Conservation (phyloP, 2,113 vertebrate genomes). For the Rattus rattus region DNA sequence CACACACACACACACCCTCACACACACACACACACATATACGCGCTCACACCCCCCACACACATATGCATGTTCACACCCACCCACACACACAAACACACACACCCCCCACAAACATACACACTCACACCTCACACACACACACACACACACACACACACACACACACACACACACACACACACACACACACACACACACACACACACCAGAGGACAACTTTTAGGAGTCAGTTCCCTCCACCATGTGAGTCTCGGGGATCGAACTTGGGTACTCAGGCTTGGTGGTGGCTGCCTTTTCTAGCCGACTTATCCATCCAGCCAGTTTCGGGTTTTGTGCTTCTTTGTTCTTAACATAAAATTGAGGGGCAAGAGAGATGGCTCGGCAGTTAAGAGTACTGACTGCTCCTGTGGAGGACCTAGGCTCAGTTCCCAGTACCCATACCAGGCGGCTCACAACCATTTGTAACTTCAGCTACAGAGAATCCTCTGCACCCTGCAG, state of each 20-base stretch:
- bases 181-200: too few relatives aligned
- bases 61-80: too few relatives aligned
- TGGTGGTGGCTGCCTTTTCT: too few relatives aligned
- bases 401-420: neutral
- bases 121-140: too few relatives aligned
- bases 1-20: too few relatives aligned
- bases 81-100: too few relatives aligned
- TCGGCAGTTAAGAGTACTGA: neutral
- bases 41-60: too few relatives aligned
- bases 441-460: neutral
- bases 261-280: neutral
- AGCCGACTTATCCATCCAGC: neutral
- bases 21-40: rapidly evolving
- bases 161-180: too few relatives aligned
- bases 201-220: neutral
- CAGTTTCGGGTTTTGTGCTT: neutral
- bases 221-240: neutral
- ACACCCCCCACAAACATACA: too few relatives aligned
- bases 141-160: too few relatives aligned
- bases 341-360: neutral
- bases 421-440: neutral
- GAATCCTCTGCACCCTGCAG: neutral
- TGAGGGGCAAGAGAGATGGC: neutral
- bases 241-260: neutral
- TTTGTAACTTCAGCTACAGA: neutral